Evolutionary conservation across 2,888 invertebrate species (phyloP), one percentile per base, ranked within the genome.

Genomic region (Pachliopta kotzebuea): DNA sequence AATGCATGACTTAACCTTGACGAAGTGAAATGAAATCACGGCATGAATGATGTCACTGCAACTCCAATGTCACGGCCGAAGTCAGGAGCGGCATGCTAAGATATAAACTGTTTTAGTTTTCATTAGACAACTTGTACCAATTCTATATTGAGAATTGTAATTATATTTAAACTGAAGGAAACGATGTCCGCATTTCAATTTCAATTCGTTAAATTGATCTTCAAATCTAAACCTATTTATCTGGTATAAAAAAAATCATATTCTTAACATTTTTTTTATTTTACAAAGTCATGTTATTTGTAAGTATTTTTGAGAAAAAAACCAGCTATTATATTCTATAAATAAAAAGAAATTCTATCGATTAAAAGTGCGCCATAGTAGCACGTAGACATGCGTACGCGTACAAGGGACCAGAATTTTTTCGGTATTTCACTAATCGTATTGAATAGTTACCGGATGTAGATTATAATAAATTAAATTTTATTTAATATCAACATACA

Each of bases 51-150:
- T 72, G 72, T 75, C 74, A 72, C 71, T 63, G 67, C 66, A 68
- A 68, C 66, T 71, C 70, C 74, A 75, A 74, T 75, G 75, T 76
- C 76, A 77, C 56, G 73, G 75, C 62, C 72, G 68, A 62, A 24
- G 64, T 59, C 63, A 56, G 60, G 23, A 67, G 58, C 50, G 55
- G 56, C 26, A 56, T 57, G 62, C 49, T 65, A 64, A 62, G 57
- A 53, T 45, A 24, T 53, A 21, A 56, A 52, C 42, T 49, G 52
- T 61, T 49, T 29, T 50, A 56, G 56, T 52, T 50, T 50, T 31
- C 37, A 62, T 56, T 56, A 31, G 50, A 24, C 55, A 60, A 50
- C 63, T 60, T 24, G 56, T 56, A 60, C 18, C 49, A 55, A 49
- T 29, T 58, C 31, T 7, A 29, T 20, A 6, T 58, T 8, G 8